A percentile compares a stretch with the other conserved stretches of the same genome.
Evolutionary conservation across 2,888 invertebrate species (phyloP).

Genomic region (Portevinia maculata): DNA sequence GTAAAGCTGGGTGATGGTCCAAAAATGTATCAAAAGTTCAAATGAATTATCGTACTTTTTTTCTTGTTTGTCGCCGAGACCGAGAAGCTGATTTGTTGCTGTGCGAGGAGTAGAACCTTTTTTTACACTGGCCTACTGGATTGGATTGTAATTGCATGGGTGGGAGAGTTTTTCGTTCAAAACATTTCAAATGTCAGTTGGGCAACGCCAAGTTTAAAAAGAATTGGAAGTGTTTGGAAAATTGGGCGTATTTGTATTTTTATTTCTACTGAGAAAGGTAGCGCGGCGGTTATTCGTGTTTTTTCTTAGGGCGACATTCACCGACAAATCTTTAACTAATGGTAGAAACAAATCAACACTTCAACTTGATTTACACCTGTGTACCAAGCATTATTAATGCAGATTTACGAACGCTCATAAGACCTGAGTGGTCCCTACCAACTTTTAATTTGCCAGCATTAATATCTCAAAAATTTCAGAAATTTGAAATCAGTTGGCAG

Average conservation of each 20-base stretch:
- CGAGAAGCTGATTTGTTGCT: slow-evolving; percentile 28
- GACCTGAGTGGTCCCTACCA: too few species aligned
- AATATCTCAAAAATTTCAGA: too few species aligned
- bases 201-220: slow-evolving; percentile 59
- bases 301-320: too few species aligned
- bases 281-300: too few species aligned
- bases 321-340: too few species aligned
- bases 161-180: slow-evolving; percentile 57
- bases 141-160: slow-evolving; percentile 5
- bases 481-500: too few species aligned
- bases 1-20: slow-evolving; percentile 31
- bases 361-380: too few species aligned
- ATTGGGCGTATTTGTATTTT: slow-evolving; percentile 3
- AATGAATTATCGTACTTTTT: slow-evolving; percentile 21
- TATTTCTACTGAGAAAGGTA: slow-evolving; percentile 34
- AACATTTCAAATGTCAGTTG: slow-evolving; percentile 64
- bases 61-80: slow-evolving; percentile 1
- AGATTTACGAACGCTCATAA: too few species aligned
- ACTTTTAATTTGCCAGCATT: too few species aligned
- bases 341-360: too few species aligned
- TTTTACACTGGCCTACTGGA: slow-evolving; percentile 45
- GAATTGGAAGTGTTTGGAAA: slow-evolving; percentile 38
- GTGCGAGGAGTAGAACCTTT: slow-evolving; percentile 57
- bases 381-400: too few species aligned
- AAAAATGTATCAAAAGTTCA: slow-evolving; percentile 6